Conservation (phyloP, 2,888 invertebrate species). For the Epinotia ramella region DNA sequence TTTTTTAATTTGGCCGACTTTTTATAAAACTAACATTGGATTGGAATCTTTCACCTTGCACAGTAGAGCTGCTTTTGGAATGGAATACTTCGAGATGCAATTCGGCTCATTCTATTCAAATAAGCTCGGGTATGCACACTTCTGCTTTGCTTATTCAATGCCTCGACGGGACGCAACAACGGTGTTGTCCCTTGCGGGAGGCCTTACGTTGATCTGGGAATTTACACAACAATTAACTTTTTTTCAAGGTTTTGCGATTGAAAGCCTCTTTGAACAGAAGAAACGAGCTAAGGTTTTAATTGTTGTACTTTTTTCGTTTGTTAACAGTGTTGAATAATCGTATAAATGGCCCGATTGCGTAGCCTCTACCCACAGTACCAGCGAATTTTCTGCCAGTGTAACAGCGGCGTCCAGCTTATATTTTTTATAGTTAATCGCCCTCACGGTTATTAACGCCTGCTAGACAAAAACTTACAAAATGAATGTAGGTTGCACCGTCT, state of each 20-base stretch:
- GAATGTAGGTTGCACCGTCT: slow-evolving; percentile 1
- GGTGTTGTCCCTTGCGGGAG: not conserved
- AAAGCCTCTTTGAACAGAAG: not conserved
- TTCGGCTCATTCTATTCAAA: too few relatives aligned
- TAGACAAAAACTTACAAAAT: slow-evolving; percentile 16
- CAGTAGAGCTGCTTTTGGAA: too few relatives aligned
- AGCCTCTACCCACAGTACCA: not conserved
- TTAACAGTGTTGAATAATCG: not conserved
- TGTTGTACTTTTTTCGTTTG: not conserved
- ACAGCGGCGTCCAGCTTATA: not conserved
- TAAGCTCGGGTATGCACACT: too few relatives aligned
- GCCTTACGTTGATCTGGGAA: not conserved
- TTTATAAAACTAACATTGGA: too few relatives aligned
- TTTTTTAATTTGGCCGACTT: too few relatives aligned
- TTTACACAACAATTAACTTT: not conserved
- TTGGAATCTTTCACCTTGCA: too few relatives aligned
- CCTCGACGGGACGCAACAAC: not conserved
- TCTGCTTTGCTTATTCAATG: not conserved
- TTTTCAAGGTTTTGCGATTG: not conserved
- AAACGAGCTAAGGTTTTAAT: not conserved
- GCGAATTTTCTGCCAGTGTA: not conserved
- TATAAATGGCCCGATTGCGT: not conserved
- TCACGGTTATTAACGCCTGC: slow-evolving; percentile 14
- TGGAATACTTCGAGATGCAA: too few relatives aligned
- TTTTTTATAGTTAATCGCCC: slow-evolving; percentile 15